phyloP scores from a whole-genome alignment of 1,140 invertebrate species.

The fruit fly (Drosophila melanogaster) region Release_6_plus_ISO1_MT NT_037436.4:18601501-18602000 shows the following conservation, averaged over 20 bases:
- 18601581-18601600: slow-evolving; percentile 11
- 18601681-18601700: slow-evolving; percentile 10
- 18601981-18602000: neutral
- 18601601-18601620: slow-evolving; percentile 8
- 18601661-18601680: neutral
- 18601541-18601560: slow-evolving; percentile 8
- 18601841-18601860: neutral
- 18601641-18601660: neutral
- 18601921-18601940: slow-evolving; percentile 5
- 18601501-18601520: slow-evolving; percentile 3
- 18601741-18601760: neutral
- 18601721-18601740: slow-evolving; percentile 7
- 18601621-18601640: slow-evolving; percentile 2
- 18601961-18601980: slow-evolving; percentile 7
- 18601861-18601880: neutral
- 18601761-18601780: neutral
- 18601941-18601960: slow-evolving; percentile 17
- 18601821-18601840: neutral
- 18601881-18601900: slow-evolving; percentile 13
- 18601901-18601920: slow-evolving; percentile 18
- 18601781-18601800: slow-evolving; percentile 1
- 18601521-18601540: slow-evolving; percentile 10
- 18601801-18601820: neutral
- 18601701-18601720: slow-evolving; percentile 20
- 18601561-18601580: slow-evolving; percentile 21